Base-by-base conservation (phyloP, 92 coral and sea anemone species). In the Porites lobata region DNA sequence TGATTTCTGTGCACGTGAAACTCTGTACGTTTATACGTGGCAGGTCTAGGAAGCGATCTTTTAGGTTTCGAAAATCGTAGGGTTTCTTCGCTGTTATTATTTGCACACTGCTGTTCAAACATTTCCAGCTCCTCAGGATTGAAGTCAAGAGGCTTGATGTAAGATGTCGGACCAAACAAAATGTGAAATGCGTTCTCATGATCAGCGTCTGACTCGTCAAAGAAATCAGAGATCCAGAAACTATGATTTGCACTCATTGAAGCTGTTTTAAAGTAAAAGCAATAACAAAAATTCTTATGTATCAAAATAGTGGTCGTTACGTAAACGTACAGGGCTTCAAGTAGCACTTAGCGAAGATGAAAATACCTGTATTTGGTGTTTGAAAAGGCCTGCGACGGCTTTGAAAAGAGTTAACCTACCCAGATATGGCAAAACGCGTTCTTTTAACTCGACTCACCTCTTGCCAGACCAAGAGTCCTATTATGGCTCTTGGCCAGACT, bases 41-140 rank as follows among this genome's bases (percentile, higher is more conserved):
- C 2, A 18, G 51, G 57, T 3, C 70, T 24, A 11, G 26, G 18
- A 62, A 50, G 8, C 2, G 17, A 26, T 21, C 77, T 3, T 11
- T 67, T 77, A 0, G 50, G 10, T 32, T 24, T 54, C 0, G 69
- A 26, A 50, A 53, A 65, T 15, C 43, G 18, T 2, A 5, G 47
- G 47, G 47, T 38, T 38, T 38, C 47, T 38, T 38, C 47, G 6
- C 3, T 38, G 0, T 3, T 7, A 1, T 50, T 20, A 7, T 64
- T 65, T 0, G 76, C 57, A 24, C 74, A 68, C 50, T 93, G 32
- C 32, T 29, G 81, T 77, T 93, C 98, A 19, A 95, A 95, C 75
- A 95, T 94, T 82, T 92, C 90, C 78, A 95, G 95, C 80, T 95
- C 98, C 17, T 93, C 93, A 59, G 88, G 86, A 80, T 88, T 88